Evolutionary conservation across 2,888 invertebrate species (phyloP), one percentile per base, ranked within the genome.

Genomic region (Sarcophaga rosellei): DNA sequence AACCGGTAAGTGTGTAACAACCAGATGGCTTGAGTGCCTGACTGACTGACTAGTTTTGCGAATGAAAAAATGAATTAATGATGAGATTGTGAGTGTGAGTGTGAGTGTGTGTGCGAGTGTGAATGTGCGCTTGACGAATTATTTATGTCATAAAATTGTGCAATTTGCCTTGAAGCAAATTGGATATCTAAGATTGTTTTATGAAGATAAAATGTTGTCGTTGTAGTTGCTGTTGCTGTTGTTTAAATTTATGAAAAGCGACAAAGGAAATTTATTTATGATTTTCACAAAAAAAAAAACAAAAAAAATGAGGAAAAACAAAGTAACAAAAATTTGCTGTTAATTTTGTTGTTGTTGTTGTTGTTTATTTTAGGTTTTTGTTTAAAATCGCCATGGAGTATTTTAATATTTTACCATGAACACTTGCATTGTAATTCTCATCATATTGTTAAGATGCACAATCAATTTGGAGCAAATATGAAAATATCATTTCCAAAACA

Each of bases 151-250:
- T 85, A 82, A 84, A 87, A 88, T 87, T 85, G 85, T 83, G 85
- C 81, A 88, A 88, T 87, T 88, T 88, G 84, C 77, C 81, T 87
- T 85, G 80, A 84, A 84, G 82, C 74, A 87, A 88, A 88, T 87
- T 87, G 87, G 85, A 87, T 87, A 87, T 87, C 87, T 81, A 80
- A 83, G 84, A 82, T 85, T 85, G 81, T 85, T 85, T 85, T 81
- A 77, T 44, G 35, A 78, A 59, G 85, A 85, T 85, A 85, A 77
- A 81, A 74, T 61, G 75, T 23, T 70, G 75, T 63, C 62, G 44
- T 76, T 76, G 72, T 2, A 1, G 44, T 76, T 76, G 72, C 0
- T 3, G 35, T 35, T 35, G 35, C 35, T 35, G 35, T 35, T 35
- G 8, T 35, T 73, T 85, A 73, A 68, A 77, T 70, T 68, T 81